Base-by-base conservation (phyloP, 1,140 invertebrate genomes). In the Micrasema longulum region DNA sequence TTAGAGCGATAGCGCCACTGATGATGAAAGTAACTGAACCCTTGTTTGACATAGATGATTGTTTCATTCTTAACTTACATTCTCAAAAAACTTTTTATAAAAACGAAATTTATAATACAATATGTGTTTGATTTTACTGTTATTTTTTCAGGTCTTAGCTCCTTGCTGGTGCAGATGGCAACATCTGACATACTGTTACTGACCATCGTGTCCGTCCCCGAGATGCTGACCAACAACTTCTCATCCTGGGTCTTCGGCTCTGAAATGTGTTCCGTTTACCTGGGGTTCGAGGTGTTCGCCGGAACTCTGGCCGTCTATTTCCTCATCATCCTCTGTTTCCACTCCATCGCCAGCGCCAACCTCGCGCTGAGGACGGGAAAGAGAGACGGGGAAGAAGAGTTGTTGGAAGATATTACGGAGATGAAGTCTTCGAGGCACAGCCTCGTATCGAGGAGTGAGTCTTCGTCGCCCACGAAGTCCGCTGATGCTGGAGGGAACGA, bases 241-340 rank as follows among this genome's bases (percentile, higher is more conserved):
- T 77, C 80, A 67, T 80, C 80, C 16, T 89, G 87, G 87, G 76
- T 71, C 10, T 85, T 87, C 71, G 81, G 85, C 3, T 73, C 69
- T 14, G 77, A 77, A 26, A 76, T 80, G 14, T 89, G 87, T 72
- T 77, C 82, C 11, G 73, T 84, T 0, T 87, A 84, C 77, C 77
- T 82, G 53, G 87, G 87, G 16, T 76, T 83, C 6, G 84, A 83
- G 77, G 80, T 87, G 9, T 83, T 89, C 53, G 76, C 82, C 3
- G 84, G 85, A n/a, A 85, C 87, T 11, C 80, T 84, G 20, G 80
- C 80, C 6, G 75, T 85, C 6, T 89, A 88, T 74, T 80, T 88
- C 62, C 79, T 86, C 11, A 79, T 83, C 7, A 84, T 83, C 12
- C 78, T 87, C 43, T 85, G 86, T 31, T 81, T 88, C 48, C 87